Evolutionary conservation across 2,888 invertebrate species (phyloP), one percentile per base, ranked within the genome.

Genomic region (Rotaria magnacalcarata): DNA sequence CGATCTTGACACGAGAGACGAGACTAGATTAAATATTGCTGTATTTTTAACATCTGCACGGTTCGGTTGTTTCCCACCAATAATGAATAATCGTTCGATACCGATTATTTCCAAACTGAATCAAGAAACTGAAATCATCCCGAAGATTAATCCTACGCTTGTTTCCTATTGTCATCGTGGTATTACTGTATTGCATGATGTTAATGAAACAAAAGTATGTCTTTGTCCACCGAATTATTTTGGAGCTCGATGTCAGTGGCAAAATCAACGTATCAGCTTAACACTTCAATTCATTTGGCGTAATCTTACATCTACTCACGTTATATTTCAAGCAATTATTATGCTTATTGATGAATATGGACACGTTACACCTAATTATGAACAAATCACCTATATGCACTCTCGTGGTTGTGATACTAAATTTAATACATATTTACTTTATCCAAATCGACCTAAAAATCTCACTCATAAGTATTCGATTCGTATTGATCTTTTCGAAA

Each of bases 391-490:
- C 11, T 80, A 24, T 80, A 24, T 80, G 41, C 75, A 43, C 11
- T 43, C 21, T 24, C 75, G 75, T 80, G 75, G 43, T 80, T 80
- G 75, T 47, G 24, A 80, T n/a, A 80, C 75, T 21, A 80, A 80
- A 47, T 80, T 80, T 43, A 80, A 80, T 80, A 80, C 43, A 8
- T 80, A 80, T 80, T 80, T 80, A 80, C 75, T 80, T 41, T 80
- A 80, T 80, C 75, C 75, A 24, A 10, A 80, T 80, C 75, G 21
- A 47, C 75, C 75, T 0, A 80, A 80, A 47, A 5, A 47, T 24
- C 2, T 47, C 10, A 47, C 24, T 8, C 43, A 21, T 24, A 80
- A 47, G 21, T 80, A 80, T 80, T 80, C 75, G 47, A 47, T 80
- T 24, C 75, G 47, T 24, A 80, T 80, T 47, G 75, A 80, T 80